phyloP scores from a whole-genome alignment of 37 sponge, comb jelly and placozoan genomes.

The Bolinopsis microptera region DNA sequence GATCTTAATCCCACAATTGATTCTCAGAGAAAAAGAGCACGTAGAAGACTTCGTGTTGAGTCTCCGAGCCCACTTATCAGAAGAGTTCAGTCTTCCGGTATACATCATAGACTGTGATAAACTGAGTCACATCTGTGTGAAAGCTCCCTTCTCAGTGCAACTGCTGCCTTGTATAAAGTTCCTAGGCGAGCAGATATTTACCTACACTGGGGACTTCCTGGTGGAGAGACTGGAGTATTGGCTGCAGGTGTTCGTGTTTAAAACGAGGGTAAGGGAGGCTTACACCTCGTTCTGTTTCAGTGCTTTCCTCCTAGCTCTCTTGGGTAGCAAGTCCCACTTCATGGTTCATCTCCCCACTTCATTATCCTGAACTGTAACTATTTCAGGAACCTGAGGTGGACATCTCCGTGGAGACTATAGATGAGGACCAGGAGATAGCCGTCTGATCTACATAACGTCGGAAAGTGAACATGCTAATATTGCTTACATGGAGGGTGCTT shows the following conservation, averaged over 20 bases:
- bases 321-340: background rate
- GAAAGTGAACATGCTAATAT: conserved; percentile 30
- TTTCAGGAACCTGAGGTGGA: conserved; percentile 50
- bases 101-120: conserved; percentile 53
- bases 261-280: conserved; percentile 32
- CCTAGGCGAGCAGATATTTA: conserved; percentile 10
- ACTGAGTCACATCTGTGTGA: background rate
- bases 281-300: too few species aligned
- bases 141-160: conserved; percentile 21
- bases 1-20: too few species aligned
- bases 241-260: conserved; percentile 30
- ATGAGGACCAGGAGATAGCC: background rate
- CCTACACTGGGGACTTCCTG: conserved; percentile 34
- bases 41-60: conserved; percentile 66
- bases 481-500: conserved; percentile 55
- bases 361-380: background rate
- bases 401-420: background rate
- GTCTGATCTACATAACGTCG: conserved; percentile 27
- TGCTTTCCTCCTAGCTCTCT: background rate
- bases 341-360: background rate
- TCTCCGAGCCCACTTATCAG: conserved; percentile 5
- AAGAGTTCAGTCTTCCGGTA: conserved; percentile 9
- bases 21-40: conserved; percentile 20
- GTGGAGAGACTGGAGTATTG: conserved; percentile 62
- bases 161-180: conserved; percentile 55